These are phyloP conservation scores for Rotaria magnacalcarata DNA, from an alignment of 2,888 invertebrate genomes.

Conservation along the genomic window DNA sequence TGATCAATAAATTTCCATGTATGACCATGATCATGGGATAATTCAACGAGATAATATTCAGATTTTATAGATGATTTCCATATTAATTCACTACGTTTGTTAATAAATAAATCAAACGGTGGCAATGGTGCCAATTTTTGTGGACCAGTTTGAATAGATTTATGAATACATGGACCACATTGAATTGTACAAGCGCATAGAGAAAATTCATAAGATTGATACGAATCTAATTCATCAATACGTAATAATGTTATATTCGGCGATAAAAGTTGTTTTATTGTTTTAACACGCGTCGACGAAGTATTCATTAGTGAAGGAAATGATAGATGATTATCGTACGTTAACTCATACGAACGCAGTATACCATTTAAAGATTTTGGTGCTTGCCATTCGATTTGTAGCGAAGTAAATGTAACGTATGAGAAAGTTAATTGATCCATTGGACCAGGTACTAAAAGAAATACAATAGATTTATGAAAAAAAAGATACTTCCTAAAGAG, in stretches of 20 bases:
- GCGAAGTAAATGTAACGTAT: background rate
- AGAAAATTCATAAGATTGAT: background rate
- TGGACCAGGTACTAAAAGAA: background rate
- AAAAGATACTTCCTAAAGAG: too few species aligned
- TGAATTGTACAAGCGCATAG: conserved; percentile 5
- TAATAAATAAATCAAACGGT: background rate
- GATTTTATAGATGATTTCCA: background rate
- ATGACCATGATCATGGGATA: background rate
- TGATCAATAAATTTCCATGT: background rate
- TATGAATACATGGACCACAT: background rate
- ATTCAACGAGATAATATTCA: conserved; percentile 20
- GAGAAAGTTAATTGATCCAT: conserved; percentile 1
- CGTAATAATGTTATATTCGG: background rate
- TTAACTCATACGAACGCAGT: background rate
- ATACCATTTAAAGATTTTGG: background rate
- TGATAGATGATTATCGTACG: background rate
- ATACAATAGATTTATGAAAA: too few species aligned
- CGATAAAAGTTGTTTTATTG: background rate
- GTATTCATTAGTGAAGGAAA: background rate
- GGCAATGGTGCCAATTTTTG: background rate
- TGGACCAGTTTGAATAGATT: conserved; percentile 10
- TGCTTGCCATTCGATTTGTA: background rate
- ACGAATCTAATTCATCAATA: conserved; percentile 3
- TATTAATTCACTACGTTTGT: background rate
- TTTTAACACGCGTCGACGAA: background rate